Percentiles rank a stretch among this genome's conserved stretches.
Evolutionary conservation across 2,888 invertebrate species (phyloP).

Genomic region (Drosophila lacicola): DNA sequence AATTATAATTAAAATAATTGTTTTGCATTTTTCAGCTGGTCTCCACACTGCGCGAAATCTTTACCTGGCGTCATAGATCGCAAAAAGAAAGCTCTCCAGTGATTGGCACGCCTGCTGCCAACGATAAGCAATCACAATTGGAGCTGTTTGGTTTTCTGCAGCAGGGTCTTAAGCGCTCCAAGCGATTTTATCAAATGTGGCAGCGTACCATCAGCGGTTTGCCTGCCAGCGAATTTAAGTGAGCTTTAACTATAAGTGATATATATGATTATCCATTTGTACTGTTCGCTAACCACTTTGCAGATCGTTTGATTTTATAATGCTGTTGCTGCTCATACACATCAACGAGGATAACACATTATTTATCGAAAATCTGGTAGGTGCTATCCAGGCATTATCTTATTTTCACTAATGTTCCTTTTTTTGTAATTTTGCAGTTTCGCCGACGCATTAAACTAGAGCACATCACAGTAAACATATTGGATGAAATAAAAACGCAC

Average conservation of each 20-base stretch:
- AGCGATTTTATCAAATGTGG: conserved; percentile 82
- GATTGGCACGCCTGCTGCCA: not conserved
- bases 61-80: conserved; percentile 59
- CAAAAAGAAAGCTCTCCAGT: not conserved
- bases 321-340: conserved; percentile 89
- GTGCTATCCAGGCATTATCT: conserved; percentile 78
- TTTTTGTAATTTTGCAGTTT: conserved; percentile 61
- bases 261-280: not conserved
- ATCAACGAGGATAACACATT: conserved; percentile 87
- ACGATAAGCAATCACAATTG: conserved; percentile 73
- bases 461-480: conserved; percentile 87
- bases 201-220: conserved; percentile 76
- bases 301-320: conserved; percentile 89
- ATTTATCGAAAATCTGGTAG: conserved; percentile 88
- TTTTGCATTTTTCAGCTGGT: conserved; percentile 71
- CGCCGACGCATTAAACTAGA: conserved; percentile 87
- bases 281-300: not conserved
- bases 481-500: conserved; percentile 87
- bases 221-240: conserved; percentile 65
- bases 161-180: conserved; percentile 82
- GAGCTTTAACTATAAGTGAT: not conserved
- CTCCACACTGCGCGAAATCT: conserved; percentile 75
- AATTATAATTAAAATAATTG: not conserved
- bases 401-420: not conserved
- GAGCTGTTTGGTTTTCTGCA: conserved; percentile 81